These are phyloP conservation scores for Tachina fera DNA, from an alignment of 2,888 invertebrate genomes.

Conservation along the genomic window DNA sequence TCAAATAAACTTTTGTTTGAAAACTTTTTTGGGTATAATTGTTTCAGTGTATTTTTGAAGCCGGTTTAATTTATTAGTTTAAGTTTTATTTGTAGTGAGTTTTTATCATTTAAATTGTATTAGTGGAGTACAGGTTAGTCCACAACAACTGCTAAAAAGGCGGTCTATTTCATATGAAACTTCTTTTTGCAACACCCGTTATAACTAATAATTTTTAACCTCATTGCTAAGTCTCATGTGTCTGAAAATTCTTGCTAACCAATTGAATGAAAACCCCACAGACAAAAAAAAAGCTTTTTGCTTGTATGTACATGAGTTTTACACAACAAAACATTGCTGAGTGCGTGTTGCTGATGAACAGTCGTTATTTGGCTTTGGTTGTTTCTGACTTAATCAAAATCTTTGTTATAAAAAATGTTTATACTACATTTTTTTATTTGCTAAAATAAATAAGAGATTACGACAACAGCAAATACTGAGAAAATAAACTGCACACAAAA, in stretches of 20 bases:
- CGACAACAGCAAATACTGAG: conserved; percentile 2
- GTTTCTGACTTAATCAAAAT: conserved; percentile 23
- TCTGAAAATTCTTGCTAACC: neutral
- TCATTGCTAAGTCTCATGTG: neutral
- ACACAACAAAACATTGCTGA: neutral
- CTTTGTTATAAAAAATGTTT: neutral
- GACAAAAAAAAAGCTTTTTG: conserved; percentile 13
- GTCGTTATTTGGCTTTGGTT: conserved; percentile 8
- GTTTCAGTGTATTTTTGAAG: too few species aligned
- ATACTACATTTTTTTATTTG: neutral
- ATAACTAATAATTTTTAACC: too few species aligned
- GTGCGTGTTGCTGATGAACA: conserved; percentile 8
- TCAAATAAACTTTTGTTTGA: too few species aligned
- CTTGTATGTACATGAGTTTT: neutral
- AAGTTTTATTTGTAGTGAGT: too few species aligned
- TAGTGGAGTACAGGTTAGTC: too few species aligned
- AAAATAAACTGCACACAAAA: conserved; percentile 23
- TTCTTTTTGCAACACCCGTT: too few species aligned
- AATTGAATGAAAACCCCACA: conserved; percentile 12
- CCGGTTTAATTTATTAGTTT: too few species aligned
- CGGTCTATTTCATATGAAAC: too few species aligned
- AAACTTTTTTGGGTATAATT: too few species aligned
- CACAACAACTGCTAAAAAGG: too few species aligned
- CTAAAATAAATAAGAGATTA: conserved; percentile 25
- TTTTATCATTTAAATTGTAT: too few species aligned